Evolutionary conservation across 1,140 invertebrate genomes (phyloP), one percentile per base, ranked within the genome.

Genomic region (Brachionus calyciflorus): DNA sequence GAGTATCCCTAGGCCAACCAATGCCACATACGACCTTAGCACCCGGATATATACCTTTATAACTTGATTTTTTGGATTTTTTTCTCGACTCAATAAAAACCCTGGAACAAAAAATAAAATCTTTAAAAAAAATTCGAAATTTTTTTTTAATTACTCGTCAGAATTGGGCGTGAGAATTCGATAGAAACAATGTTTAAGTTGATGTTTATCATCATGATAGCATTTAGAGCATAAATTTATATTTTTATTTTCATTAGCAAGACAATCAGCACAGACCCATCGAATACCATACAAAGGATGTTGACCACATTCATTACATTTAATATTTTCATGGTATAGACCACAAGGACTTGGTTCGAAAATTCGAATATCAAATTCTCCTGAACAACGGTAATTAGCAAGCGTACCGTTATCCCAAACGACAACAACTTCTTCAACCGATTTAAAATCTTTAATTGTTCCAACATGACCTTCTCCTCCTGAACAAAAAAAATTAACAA

Each of bases 341-440:
- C 91, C 94, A 78, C 94, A 97, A 19, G 94, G 93, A 44, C 94
- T 93, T 85, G 92, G 96, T 82, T 98, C 94, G 9, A 96, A 84
- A 65, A 97, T 93, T 28, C 94, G 86, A 46, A 98, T 86, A 85
- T 98, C 94, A 85, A 93, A 97, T 44, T 93, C 92, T 77, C 93
- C 93, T 44, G 93, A 92, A 87, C 95, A 98, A 78, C 91, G 89
- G 86, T 98, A 98, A 84, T 98, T 98, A n/a, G 94, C 94, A 70
- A 94, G 94, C 49, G 93, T 97, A 46, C 95, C 94, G 87, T 97
- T 96, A 83, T 98, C 95, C 95, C 95, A 98, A 3, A 97, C 94
- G 26, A 97, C 94, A 12, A 98, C 94, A 4, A 97, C 94, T 89
- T 98, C 94, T 87, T 97, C 94, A 2, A 93, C 92, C 40, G 93